Percentiles rank a stretch among this genome's conserved stretches.
Evolutionary conservation across 2,113 vertebrate genomes (phyloP).

Genomic region (Elaphurus davidianus): DNA sequence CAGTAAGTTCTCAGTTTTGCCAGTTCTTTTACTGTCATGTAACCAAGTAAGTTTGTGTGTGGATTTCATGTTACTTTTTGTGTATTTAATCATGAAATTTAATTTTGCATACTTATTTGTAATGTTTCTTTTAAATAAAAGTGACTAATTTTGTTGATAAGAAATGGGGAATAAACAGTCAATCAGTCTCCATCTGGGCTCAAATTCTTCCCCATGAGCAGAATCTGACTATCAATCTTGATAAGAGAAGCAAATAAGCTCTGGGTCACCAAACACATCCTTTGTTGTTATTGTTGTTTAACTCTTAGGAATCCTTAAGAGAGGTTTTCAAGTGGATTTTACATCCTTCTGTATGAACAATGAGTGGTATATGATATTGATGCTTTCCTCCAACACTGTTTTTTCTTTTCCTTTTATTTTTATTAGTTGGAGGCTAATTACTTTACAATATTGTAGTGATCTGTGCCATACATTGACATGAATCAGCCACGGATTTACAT

Average conservation of each 20-base stretch:
- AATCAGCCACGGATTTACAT: too few species aligned
- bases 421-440: too few species aligned
- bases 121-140: constrained; percentile 88
- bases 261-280: neutral
- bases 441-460: too few species aligned
- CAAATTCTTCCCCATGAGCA: neutral
- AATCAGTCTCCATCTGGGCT: neutral
- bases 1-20: constrained; percentile 48
- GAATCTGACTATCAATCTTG: neutral
- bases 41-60: constrained; percentile 73
- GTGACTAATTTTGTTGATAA: constrained; percentile 84
- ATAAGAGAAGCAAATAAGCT: neutral
- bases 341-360: neutral
- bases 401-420: neutral
- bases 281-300: neutral
- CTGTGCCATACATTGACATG: too few species aligned
- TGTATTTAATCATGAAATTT: constrained; percentile 85
- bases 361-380: neutral
- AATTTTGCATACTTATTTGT: constrained; percentile 88
- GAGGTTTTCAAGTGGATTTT: neutral
- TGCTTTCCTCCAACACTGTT: neutral
- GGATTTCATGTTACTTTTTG: constrained; percentile 82
- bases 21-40: constrained; percentile 65
- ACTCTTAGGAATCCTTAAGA: neutral
- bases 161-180: neutral